A percentile compares a stretch with the other conserved stretches of the same genome.
Conservation (phyloP, 30 jellyfish, hydroid and myxozoan species). For the Phacellophora camtschatica region DNA sequence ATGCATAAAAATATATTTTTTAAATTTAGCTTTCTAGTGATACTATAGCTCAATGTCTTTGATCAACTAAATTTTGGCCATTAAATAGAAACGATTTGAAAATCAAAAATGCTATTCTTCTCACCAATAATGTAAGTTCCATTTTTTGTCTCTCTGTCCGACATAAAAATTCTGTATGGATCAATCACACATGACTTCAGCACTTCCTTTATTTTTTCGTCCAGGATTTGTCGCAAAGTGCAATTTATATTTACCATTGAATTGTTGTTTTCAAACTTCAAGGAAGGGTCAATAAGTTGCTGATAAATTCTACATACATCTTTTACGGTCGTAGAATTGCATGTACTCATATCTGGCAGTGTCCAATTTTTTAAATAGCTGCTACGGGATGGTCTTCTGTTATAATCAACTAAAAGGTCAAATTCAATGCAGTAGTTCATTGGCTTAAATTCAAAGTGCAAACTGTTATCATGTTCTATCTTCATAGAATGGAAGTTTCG, state of each 20-base stretch:
- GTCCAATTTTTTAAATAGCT: slow-evolving; percentile 36
- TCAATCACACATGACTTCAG: neutral
- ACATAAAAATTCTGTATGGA: slow-evolving; percentile 28
- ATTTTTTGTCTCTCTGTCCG: slow-evolving; percentile 26
- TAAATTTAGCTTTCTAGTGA: too few species aligned
- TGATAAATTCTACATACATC: slow-evolving; percentile 23
- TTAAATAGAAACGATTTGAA: too few species aligned
- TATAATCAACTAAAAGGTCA: slow-evolving; percentile 18
- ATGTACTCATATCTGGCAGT: slow-evolving; percentile 44
- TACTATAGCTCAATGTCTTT: too few species aligned
- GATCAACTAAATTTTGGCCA: too few species aligned
- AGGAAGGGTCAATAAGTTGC: slow-evolving; percentile 2
- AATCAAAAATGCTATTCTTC: neutral
- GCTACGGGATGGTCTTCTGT: slow-evolving; percentile 55
- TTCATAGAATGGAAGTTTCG: slow-evolving; percentile 6
- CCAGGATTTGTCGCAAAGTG: slow-evolving; percentile 2
- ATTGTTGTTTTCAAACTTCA: neutral
- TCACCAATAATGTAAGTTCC: slow-evolving; percentile 43
- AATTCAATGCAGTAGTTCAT: slow-evolving; percentile 39
- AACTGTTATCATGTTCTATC: slow-evolving; percentile 33
- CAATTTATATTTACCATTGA: slow-evolving; percentile 3
- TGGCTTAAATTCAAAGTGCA: slow-evolving; percentile 41
- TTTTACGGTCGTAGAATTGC: slow-evolving; percentile 9
- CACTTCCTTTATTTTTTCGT: neutral
- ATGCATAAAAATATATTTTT: too few species aligned